phyloP scores from a whole-genome alignment of 1,140 invertebrate species.

The Himalopsyche phryganea region DNA sequence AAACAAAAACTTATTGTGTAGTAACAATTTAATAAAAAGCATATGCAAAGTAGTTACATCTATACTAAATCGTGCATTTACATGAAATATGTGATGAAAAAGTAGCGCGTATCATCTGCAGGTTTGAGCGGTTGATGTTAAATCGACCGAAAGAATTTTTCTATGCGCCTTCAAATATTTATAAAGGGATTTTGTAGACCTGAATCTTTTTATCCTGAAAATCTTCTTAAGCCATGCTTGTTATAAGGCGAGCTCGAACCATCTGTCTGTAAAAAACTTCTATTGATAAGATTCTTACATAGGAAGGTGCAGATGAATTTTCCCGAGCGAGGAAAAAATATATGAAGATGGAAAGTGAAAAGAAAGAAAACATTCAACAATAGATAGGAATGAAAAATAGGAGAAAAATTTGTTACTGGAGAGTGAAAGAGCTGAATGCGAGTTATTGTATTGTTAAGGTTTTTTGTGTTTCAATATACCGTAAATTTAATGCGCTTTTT shows the following conservation, averaged over 20 bases:
- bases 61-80: too few species aligned
- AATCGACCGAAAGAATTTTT: constrained; percentile 28
- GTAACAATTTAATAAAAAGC: too few species aligned
- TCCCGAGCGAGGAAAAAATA: not conserved
- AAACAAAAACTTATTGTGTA: too few species aligned
- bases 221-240: constrained; percentile 20
- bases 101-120: constrained; percentile 7
- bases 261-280: constrained; percentile 21
- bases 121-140: constrained; percentile 10
- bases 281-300: constrained; percentile 23
- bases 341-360: constrained; percentile 2
- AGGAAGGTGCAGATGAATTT: constrained; percentile 24
- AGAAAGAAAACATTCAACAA: constrained; percentile 4
- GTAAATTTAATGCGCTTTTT: too few species aligned
- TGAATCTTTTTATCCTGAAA: constrained; percentile 24
- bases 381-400: not conserved
- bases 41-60: too few species aligned
- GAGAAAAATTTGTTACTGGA: not conserved
- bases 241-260: constrained; percentile 13
- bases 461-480: too few species aligned
- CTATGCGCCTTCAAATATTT: constrained; percentile 32
- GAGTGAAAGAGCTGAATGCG: not conserved
- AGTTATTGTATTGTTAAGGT: too few species aligned
- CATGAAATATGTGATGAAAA: too few species aligned
- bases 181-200: constrained; percentile 28